Evolutionary conservation across 2,888 invertebrate species (phyloP).

Genomic region (Tetragonisca angustula): DNA sequence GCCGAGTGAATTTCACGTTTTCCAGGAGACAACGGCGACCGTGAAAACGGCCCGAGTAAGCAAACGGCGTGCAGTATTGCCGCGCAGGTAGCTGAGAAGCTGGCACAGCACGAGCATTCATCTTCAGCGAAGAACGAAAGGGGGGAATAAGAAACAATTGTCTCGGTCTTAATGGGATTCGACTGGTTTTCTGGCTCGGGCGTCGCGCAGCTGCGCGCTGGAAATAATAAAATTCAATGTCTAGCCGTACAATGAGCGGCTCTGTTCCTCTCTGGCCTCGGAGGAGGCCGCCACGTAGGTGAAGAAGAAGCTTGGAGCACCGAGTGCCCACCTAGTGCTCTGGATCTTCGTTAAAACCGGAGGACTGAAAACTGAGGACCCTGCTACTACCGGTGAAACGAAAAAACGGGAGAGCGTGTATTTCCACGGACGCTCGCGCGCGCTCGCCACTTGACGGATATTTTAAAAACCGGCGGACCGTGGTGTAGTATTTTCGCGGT

Average conservation of each 20-base stretch:
- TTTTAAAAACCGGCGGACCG: slow-evolving; percentile 76
- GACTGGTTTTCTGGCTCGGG: slow-evolving; percentile 4
- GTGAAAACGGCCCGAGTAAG: background rate
- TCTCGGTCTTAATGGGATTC: slow-evolving; percentile 13
- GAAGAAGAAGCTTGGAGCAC: slow-evolving; percentile 24
- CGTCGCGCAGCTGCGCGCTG: slow-evolving; percentile 15
- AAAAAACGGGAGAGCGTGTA: slow-evolving; percentile 58
- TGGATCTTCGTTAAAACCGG: slow-evolving; percentile 43
- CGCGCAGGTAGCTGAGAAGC: background rate
- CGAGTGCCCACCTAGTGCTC: slow-evolving; percentile 45
- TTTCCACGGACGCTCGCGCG: slow-evolving; percentile 21
- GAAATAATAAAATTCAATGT: slow-evolving; percentile 38
- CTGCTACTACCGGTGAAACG: slow-evolving; percentile 20
- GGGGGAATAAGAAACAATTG: slow-evolving; percentile 7
- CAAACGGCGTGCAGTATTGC: background rate
- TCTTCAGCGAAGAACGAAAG: background rate
- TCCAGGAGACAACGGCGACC: slow-evolving; percentile 13
- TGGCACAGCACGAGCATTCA: background rate
- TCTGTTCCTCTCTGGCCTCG: slow-evolving; percentile 17
- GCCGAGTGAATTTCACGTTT: slow-evolving; percentile 20
- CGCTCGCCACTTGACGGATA: slow-evolving; percentile 60
- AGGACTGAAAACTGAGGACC: slow-evolving; percentile 38
- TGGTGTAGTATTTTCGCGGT: slow-evolving; percentile 73
- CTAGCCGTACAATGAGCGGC: slow-evolving; percentile 34
- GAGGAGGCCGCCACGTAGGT: background rate